These are phyloP conservation scores for Cerceris rybyensis DNA, from an alignment of 2,888 invertebrate species.

Conservation along the genomic window DNA sequence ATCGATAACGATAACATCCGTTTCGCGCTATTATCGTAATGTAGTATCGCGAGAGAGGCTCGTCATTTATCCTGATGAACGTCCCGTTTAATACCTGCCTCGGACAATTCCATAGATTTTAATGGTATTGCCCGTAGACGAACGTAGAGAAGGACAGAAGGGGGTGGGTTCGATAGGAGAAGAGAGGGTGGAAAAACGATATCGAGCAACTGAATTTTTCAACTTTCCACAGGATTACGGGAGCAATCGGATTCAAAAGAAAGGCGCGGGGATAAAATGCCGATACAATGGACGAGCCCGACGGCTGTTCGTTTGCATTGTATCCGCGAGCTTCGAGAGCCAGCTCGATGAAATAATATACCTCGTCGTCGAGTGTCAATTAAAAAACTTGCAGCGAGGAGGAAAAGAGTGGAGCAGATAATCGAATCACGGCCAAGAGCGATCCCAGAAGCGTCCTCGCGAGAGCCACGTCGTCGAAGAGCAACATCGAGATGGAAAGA, in stretches of 20 bases:
- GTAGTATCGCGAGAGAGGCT: constrained; percentile 34
- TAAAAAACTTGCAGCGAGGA: neutral
- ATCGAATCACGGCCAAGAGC: neutral
- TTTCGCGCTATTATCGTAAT: constrained; percentile 47
- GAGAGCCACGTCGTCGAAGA: neutral
- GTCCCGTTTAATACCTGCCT: constrained; percentile 34
- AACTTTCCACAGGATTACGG: neutral
- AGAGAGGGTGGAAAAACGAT: neutral
- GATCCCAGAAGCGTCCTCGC: neutral
- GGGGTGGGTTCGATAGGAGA: neutral
- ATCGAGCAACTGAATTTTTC: neutral
- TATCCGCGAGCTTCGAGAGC: neutral
- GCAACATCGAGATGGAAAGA: neutral
- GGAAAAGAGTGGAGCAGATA: neutral
- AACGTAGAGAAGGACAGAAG: neutral
- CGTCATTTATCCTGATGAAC: constrained; percentile 20
- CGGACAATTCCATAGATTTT: constrained; percentile 46
- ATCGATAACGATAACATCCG: constrained; percentile 41
- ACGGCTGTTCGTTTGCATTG: neutral
- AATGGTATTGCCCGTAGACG: constrained; percentile 48
- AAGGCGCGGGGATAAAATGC: neutral
- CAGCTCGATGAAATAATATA: neutral
- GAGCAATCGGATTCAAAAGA: neutral
- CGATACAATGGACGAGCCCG: neutral
- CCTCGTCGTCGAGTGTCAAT: constrained; percentile 1